phyloP scores from a whole-genome alignment of 2,888 invertebrate genomes.

The Netelia virgata region DNA sequence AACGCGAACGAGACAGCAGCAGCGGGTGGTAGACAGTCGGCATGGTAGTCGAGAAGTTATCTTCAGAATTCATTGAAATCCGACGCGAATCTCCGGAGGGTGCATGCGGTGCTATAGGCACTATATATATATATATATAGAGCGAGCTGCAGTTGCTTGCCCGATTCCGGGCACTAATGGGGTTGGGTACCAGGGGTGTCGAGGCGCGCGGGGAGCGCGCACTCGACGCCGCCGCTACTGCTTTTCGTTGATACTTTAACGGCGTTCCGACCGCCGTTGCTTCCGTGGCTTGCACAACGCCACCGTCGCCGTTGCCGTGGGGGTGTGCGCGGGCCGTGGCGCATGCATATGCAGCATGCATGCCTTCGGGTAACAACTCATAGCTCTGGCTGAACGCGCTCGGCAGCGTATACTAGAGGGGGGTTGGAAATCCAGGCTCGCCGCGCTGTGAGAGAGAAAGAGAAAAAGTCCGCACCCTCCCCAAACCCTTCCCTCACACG shows the following conservation, averaged over 20 bases:
- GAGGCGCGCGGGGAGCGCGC: slow-evolving; percentile 48
- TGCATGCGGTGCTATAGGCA: slow-evolving; percentile 40
- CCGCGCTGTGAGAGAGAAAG: slow-evolving; percentile 72
- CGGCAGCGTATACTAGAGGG: slow-evolving; percentile 16
- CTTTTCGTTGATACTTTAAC: slow-evolving; percentile 50
- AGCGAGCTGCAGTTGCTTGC: slow-evolving; percentile 53
- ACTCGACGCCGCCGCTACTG: slow-evolving; percentile 22
- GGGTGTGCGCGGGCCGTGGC: slow-evolving; percentile 57
- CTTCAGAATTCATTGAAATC: slow-evolving; percentile 81
- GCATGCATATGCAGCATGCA: slow-evolving; percentile 83
- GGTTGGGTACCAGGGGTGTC: slow-evolving; percentile 48
- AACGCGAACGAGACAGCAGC: slow-evolving; percentile 57
- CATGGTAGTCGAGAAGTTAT: slow-evolving; percentile 76
- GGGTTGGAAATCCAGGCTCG: slow-evolving; percentile 43
- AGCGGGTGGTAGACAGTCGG: slow-evolving; percentile 57
- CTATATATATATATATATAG: slow-evolving; percentile 32
- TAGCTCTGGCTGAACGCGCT: slow-evolving; percentile 66
- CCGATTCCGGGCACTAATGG: slow-evolving; percentile 52
- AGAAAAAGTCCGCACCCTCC: slow-evolving; percentile 70
- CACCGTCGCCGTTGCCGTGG: too few relatives aligned
- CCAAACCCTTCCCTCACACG: slow-evolving; percentile 44
- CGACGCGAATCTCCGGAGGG: slow-evolving; percentile 72
- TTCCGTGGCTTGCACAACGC: slow-evolving; percentile 26
- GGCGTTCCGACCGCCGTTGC: slow-evolving; percentile 49
- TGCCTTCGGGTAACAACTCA: slow-evolving; percentile 82